A percentile compares a stretch with the other conserved stretches of the same genome.
Evolutionary conservation across 30 jellyfish, hydroid and myxozoan species (phyloP).

Genomic region (Haliclystus octoradiatus): DNA sequence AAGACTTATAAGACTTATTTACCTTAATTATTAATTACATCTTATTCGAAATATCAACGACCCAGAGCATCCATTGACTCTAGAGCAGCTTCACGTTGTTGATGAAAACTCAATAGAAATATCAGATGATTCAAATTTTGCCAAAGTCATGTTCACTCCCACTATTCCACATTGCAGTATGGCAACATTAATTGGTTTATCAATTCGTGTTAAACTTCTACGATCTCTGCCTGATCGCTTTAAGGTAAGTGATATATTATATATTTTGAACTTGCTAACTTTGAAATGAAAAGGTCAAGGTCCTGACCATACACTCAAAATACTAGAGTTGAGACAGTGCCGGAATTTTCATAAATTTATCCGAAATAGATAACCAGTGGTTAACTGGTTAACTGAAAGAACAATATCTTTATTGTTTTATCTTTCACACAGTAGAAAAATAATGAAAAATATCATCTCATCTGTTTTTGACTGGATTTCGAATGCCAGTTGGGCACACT

Average conservation of each 20-base stretch:
- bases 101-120: constrained; percentile 57
- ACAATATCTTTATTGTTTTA: no score
- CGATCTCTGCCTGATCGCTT: constrained; percentile 79
- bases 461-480: no score
- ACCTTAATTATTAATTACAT: constrained; percentile 17
- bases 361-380: neutral
- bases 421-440: no score
- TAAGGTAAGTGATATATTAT: constrained; percentile 48
- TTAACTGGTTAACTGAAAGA: no score
- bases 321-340: no score
- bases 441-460: no score
- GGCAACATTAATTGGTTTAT: constrained; percentile 91
- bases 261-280: neutral
- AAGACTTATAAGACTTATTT: neutral
- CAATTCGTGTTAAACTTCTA: constrained; percentile 70
- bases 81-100: constrained; percentile 78
- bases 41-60: constrained; percentile 68
- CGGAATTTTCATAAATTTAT: neutral
- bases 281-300: no score
- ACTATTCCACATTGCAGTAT: constrained; percentile 96
- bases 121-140: constrained; percentile 38
- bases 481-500: no score
- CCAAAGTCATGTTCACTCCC: constrained; percentile 71
- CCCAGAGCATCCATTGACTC: constrained; percentile 92
- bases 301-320: no score